A percentile compares a stretch with the other conserved stretches of the same genome.
Conservation (phyloP, 2,888 invertebrate genomes). For the Dermolepida albohirtum region DNA sequence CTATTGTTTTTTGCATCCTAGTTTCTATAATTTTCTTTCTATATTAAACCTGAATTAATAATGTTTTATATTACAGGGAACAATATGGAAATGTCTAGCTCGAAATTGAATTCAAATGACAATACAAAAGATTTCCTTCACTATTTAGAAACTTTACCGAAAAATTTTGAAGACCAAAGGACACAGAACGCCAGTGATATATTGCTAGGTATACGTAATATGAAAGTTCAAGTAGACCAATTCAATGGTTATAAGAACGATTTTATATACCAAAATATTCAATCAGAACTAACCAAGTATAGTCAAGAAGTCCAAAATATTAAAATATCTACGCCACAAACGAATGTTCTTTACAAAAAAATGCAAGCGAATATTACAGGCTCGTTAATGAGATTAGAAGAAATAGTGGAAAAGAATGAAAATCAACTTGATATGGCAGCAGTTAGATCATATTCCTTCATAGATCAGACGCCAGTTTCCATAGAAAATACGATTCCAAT, state of each 20-base stretch:
- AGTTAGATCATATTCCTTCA: slow-evolving; percentile 53
- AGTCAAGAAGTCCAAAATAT: slow-evolving; percentile 44
- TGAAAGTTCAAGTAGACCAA: slow-evolving; percentile 40
- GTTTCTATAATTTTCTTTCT: too few relatives aligned
- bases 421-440: slow-evolving; percentile 51
- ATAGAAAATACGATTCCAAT: slow-evolving; percentile 2
- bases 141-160: not conserved
- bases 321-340: too few relatives aligned
- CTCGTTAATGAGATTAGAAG: slow-evolving; percentile 45
- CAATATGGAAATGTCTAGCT: too few relatives aligned
- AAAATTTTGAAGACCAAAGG: slow-evolving; percentile 11
- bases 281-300: slow-evolving; percentile 41
- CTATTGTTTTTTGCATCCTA: too few relatives aligned
- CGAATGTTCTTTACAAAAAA: slow-evolving; percentile 40
- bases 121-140: too few relatives aligned
- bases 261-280: slow-evolving; percentile 43
- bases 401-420: slow-evolving; percentile 45
- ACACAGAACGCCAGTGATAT: slow-evolving; percentile 27
- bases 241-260: slow-evolving; percentile 44
- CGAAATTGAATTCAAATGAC: too few relatives aligned
- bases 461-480: slow-evolving; percentile 43
- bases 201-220: slow-evolving; percentile 22
- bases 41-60: too few relatives aligned
- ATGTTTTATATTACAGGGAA: too few relatives aligned
- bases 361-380: slow-evolving; percentile 43